Evolutionary conservation across 2,797 vertebrate species (phyloP).

Genomic region (Pelobates cultripes): DNA sequence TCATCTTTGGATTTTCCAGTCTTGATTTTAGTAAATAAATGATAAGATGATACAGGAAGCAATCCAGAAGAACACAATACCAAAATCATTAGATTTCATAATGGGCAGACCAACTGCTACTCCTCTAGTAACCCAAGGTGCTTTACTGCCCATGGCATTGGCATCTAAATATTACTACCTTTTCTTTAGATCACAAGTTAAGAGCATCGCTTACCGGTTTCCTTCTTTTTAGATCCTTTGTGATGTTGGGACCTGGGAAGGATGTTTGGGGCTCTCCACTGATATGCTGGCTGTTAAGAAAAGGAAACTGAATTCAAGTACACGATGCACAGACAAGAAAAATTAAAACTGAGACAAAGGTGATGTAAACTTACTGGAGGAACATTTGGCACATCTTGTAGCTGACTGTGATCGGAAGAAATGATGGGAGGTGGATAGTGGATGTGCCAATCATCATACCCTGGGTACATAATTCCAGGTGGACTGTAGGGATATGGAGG

Average conservation of each 20-base stretch:
- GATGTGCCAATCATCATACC: conserved; percentile 90
- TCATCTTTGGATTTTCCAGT: no score
- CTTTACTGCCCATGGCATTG: no score
- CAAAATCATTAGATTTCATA: no score
- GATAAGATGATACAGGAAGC: no score
- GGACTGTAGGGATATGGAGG: conserved; percentile 88
- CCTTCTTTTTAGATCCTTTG: conserved; percentile 32
- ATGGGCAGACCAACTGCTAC: no score
- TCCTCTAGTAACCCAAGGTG: no score
- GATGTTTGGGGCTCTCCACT: neutral
- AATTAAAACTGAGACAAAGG: no score
- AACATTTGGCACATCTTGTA: conserved; percentile 82
- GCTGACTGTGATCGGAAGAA: conserved; percentile 69
- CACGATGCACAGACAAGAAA: neutral
- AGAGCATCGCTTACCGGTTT: conserved; percentile 24
- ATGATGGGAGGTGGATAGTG: conserved; percentile 83
- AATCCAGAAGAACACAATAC: no score
- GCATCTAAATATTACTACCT: no score
- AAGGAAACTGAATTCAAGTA: neutral
- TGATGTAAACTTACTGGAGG: conserved; percentile 67
- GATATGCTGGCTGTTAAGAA: neutral
- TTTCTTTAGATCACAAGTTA: no score
- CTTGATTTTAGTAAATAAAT: no score
- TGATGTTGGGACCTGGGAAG: conserved; percentile 8
- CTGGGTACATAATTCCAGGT: conserved; percentile 76